Percentiles rank a stretch among this genome's conserved stretches.
phyloP scores from a whole-genome alignment of 2,888 invertebrate genomes.

The Metallyticus violacea region DNA sequence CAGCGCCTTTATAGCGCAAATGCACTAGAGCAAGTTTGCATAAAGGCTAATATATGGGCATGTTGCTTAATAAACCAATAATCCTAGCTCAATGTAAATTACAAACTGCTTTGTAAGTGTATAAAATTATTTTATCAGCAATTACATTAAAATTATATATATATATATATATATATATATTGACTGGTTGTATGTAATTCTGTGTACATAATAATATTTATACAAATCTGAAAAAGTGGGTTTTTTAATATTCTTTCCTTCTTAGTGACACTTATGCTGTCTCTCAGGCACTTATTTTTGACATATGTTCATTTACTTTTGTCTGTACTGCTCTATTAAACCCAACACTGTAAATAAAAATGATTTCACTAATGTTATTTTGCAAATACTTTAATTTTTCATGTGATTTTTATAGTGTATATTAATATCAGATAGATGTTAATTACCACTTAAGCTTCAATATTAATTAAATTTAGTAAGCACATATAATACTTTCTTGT shows the following conservation, averaged over 20 bases:
- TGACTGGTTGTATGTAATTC: background rate
- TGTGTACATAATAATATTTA: background rate
- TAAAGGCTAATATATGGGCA: background rate
- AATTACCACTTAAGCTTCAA: too few relatives aligned
- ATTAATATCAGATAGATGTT: too few relatives aligned
- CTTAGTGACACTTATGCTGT: background rate
- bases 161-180: too few relatives aligned
- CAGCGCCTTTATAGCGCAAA: too few relatives aligned
- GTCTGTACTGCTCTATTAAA: background rate
- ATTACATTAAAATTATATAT: background rate
- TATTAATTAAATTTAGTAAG: too few relatives aligned
- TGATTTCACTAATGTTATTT: background rate
- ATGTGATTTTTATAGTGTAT: too few relatives aligned
- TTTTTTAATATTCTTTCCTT: background rate
- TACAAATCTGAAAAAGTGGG: background rate
- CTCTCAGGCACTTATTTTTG: background rate
- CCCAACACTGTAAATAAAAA: background rate
- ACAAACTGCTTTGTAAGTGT: background rate
- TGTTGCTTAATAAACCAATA: background rate
- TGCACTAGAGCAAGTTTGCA: background rate
- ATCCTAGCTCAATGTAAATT: background rate
- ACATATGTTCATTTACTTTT: background rate
- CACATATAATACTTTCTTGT: too few relatives aligned
- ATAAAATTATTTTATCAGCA: background rate
- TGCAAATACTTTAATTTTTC: background rate